These are phyloP conservation scores for Numenius phaeopus DNA, from an alignment of 2,797 vertebrate species.

Conservation along the genomic window DNA sequence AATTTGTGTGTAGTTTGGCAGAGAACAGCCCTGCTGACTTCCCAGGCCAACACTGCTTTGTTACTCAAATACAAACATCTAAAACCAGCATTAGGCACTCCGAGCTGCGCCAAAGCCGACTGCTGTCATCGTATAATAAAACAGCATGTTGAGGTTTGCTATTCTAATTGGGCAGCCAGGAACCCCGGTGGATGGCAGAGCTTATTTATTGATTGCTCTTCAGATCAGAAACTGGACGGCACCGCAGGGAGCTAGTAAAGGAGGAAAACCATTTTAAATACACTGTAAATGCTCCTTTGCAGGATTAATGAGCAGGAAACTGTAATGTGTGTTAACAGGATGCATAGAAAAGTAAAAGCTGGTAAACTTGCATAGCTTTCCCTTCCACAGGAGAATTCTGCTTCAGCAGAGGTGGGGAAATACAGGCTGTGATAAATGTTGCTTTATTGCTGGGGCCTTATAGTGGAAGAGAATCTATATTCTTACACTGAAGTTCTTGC, in stretches of 20 bases:
- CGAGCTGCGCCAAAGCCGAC: conserved; percentile 38
- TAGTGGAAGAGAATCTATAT: background rate
- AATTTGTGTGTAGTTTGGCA: conserved; percentile 37
- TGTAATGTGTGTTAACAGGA: conserved; percentile 13
- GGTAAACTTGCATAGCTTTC: background rate
- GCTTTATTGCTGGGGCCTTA: background rate
- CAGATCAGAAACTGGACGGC: conserved; percentile 67
- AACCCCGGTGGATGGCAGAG: conserved; percentile 34
- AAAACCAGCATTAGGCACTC: conserved; percentile 54
- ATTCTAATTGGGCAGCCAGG: conserved; percentile 72
- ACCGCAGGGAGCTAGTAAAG: conserved; percentile 37
- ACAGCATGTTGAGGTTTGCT: conserved; percentile 24
- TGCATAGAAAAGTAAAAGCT: conserved; percentile 36
- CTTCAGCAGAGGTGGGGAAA: background rate
- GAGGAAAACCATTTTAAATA: conserved; percentile 58
- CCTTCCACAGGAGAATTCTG: conserved; percentile 1
- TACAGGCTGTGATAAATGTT: background rate
- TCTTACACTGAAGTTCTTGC: background rate
- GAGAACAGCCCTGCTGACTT: conserved; percentile 48
- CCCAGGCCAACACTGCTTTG: conserved; percentile 52
- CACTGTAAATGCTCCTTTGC: conserved; percentile 54
- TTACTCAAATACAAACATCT: conserved; percentile 67
- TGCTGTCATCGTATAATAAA: conserved; percentile 72
- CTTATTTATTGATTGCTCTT: conserved; percentile 71
- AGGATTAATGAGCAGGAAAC: conserved; percentile 52